Evolutionary conservation across 2,113 vertebrate genomes (phyloP).

Genomic region (Penelope pileata): DNA sequence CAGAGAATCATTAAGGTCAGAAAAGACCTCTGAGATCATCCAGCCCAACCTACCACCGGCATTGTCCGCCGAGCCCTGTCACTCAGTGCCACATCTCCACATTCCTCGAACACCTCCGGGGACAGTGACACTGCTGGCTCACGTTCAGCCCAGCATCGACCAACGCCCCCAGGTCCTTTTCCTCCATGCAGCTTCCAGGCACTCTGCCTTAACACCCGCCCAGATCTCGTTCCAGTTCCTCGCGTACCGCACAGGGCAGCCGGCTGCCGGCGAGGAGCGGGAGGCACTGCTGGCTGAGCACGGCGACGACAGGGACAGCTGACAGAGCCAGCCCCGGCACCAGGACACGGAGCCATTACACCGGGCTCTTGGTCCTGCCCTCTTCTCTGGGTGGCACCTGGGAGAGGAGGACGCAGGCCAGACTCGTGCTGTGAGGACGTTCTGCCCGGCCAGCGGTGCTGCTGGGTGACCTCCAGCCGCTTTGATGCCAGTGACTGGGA

Average conservation of each 20-base stretch:
- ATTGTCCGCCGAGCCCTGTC: too few species aligned
- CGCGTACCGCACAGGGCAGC: background rate
- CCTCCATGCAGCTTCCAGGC: too few species aligned
- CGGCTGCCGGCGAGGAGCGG: background rate
- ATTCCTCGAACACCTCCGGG: too few species aligned
- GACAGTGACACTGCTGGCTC: too few species aligned
- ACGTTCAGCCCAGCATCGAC: too few species aligned
- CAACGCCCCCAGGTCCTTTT: too few species aligned
- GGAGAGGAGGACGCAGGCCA: background rate
- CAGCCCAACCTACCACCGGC: too few species aligned
- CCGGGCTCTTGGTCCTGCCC: background rate
- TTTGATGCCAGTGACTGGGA: background rate
- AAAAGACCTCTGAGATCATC: too few species aligned
- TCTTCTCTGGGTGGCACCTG: background rate
- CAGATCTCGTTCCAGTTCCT: slow-evolving; percentile 83
- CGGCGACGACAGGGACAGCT: slow-evolving; percentile 1
- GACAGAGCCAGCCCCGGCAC: background rate
- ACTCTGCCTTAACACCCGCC: slow-evolving; percentile 65
- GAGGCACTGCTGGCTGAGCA: slow-evolving; percentile 44
- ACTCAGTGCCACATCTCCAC: too few species aligned
- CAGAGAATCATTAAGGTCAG: too few species aligned
- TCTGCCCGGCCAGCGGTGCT: background rate
- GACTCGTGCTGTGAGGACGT: background rate
- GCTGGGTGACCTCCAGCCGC: background rate
- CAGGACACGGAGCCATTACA: too few species aligned